Base-by-base conservation (phyloP, 2,888 invertebrate genomes). In the Rotaria socialis region DNA sequence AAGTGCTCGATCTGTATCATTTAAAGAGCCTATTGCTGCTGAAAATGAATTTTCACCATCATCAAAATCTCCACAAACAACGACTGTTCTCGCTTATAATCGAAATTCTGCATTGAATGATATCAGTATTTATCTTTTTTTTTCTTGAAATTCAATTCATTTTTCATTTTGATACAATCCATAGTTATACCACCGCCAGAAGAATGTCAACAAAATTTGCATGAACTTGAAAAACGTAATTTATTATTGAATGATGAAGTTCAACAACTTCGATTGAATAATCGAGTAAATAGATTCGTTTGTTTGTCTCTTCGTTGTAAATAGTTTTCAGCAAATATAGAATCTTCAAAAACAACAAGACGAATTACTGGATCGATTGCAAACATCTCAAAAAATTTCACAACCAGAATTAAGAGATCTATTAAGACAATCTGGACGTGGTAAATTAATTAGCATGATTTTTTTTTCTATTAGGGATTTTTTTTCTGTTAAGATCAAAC, bases 371-470 rank as follows among this genome's bases (percentile, higher is more conserved):
- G n/a, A 80, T 47, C 80, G 47, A 11, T n/a, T 80, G n/a, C 80
- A 80, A 80, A 47, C 43, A 47, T 47, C 80, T 8, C 47, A 80
- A 24, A 80, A 80, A n/a, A 8, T 80, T 47, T n/a, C 47, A 11
- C 80, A 80, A 80, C 80, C 5, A 43, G 80, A 80, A 47, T 47
- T 80, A 80, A 47, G 2, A n/a, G 80, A 80, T 43, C 14, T 80
- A 47, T 80, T 80, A 47, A 43, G 14, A n/a, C 80, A 80, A 80
- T 8, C 80, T 80, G 80, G 47, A 47, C 80, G 80, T 47, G 80
- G 80, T 80, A 80, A 41, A 8, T 8, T 55, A 6, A 2, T 55
- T 55, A 5, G 19, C 0, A 22, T 4, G 5, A 6, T 3, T 22
- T 35, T 0, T 52, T 52, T 11, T 52, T 52, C 16, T 14, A 11